Evolutionary conservation across 2,113 vertebrate genomes (phyloP), one percentile per base, ranked within the genome.

Genomic region (Coracopsis vasa): DNA sequence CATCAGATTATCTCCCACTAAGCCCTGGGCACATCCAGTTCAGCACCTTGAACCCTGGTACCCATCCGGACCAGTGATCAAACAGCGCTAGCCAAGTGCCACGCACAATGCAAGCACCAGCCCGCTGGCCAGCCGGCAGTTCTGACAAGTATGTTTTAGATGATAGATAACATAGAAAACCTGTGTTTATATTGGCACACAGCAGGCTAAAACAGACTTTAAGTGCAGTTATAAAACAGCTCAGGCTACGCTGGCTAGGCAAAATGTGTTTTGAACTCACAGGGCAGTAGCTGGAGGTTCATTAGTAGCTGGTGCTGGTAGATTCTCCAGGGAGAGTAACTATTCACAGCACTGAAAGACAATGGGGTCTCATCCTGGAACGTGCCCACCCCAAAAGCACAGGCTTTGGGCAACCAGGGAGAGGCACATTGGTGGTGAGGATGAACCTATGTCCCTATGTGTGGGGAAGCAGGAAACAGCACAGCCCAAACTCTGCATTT

Each of bases 101-200:
- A 3, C 5, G 9, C 28, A 18, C 1, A 0, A 53, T 9, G 9
- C 20, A 15, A 11, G 2, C 44, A 39, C 47, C 31, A 25, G 50
- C 72, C 37, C 2, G 1, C 61, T 81, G 56, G 70, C 65, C 78
- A 93, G 71, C 58, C 45, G 0, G 7, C 42, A 14, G 37, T 48
- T 69, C 42, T 31, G 3, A 37, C 3, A 44, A 65, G n/a, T 37
- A 23, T 39, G 77, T 86, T 80, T 62, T 50, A 94, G 74, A 84
- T 75, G 39, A 64, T 3, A 90, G 66, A 78, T 82, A 93, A 80
- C 58, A 60, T 2, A 75, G 70, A 79, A 86, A 93, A 58, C 41
- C 29, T 80, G 31, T 90, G 84, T 96, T 96, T 92, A 82, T 45
- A 48, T 6, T 91, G 87, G 94, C 71, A 4, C 47, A 56, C 5